Evolutionary conservation across 2,113 vertebrate genomes (phyloP), one percentile per base, ranked within the genome.

Genomic region (Mus spicilegus): DNA sequence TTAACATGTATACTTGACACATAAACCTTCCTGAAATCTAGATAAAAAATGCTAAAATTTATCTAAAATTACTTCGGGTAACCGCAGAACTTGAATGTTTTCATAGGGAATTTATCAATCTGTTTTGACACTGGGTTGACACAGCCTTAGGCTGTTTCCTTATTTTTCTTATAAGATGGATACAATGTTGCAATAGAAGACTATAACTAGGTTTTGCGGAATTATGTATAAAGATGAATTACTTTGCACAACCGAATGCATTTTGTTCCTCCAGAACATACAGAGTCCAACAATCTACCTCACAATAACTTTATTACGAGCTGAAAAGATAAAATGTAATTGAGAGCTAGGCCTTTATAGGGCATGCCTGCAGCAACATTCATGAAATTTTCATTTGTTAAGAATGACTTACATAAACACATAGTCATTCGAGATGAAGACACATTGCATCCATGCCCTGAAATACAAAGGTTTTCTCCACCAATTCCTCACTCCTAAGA

Each of bases 331-430:
- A 91, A 97, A 96, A 96, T 86, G 26, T 93, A 92, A 96, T 81
- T 93, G 93, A 96, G n/a, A 96, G 0, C 28, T 92, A 13, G 6
- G 51, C 14, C 4, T 81, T 80, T 63, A 49, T 54, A 75, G 39
- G 61, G 92, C 56, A 85, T 67, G 63, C 77, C 22, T 14, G 8
- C 20, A 73, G 69, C n/a, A 90, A 67, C 10, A 30, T 87, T 96
- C 87, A 97, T 92, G 58, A 97, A 92, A 96, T 89, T 95, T 96
- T 94, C 5, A 93, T 95, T 93, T 75, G 16, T 88, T 80, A 87
- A 78, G 33, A 77, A 90, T 90, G 72, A 78, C 42, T 97, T 88
- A 93, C n/a, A 90, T 78, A 94, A 56, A 77, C 58, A 90, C 28
- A 46, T 51, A 56, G 46, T 89, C 92, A 84, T 73, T 39, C 39